A percentile compares a stretch with the other conserved stretches of the same genome.
phyloP scores from a whole-genome alignment of 2,797 vertebrate genomes.

The Numenius phaeopus region DNA sequence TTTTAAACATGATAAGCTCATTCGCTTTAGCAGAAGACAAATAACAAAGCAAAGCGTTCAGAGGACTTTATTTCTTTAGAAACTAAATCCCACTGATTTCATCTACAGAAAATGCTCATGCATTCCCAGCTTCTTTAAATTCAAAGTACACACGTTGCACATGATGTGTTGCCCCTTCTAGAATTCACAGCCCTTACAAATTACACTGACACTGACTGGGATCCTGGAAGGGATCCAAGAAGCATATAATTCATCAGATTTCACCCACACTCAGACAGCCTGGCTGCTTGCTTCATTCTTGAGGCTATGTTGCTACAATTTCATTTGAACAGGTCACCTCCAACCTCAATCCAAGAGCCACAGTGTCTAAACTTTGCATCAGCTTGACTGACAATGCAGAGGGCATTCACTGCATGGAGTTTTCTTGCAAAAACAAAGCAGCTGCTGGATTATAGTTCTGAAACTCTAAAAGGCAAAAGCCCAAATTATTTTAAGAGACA shows the following conservation, averaged over 20 bases:
- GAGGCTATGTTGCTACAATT: slow-evolving; percentile 27
- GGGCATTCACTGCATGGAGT: background rate
- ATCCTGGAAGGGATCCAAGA: slow-evolving; percentile 31
- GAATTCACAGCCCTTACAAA: slow-evolving; percentile 17
- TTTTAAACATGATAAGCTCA: background rate
- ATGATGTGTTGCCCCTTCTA: slow-evolving; percentile 29
- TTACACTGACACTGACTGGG: slow-evolving; percentile 14
- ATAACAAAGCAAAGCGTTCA: background rate
- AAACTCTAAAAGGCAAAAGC: background rate
- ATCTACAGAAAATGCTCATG: background rate
- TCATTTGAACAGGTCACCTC: slow-evolving; percentile 50
- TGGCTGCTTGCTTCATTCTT: slow-evolving; percentile 39
- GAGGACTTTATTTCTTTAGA: slow-evolving; percentile 24
- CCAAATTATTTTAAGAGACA: slow-evolving; percentile 22
- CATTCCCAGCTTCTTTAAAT: background rate
- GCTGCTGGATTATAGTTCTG: background rate
- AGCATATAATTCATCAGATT: slow-evolving; percentile 67
- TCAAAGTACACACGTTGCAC: background rate
- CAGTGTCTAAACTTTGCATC: background rate
- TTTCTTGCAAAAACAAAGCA: slow-evolving; percentile 19
- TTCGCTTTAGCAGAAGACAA: background rate
- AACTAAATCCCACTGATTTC: slow-evolving; percentile 43
- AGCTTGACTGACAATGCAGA: background rate
- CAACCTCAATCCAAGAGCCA: background rate
- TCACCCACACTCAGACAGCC: slow-evolving; percentile 59